A percentile compares a stretch with the other conserved stretches of the same genome.
Evolutionary conservation across 2,888 invertebrate species (phyloP).

Genomic region (Eulithis testata): DNA sequence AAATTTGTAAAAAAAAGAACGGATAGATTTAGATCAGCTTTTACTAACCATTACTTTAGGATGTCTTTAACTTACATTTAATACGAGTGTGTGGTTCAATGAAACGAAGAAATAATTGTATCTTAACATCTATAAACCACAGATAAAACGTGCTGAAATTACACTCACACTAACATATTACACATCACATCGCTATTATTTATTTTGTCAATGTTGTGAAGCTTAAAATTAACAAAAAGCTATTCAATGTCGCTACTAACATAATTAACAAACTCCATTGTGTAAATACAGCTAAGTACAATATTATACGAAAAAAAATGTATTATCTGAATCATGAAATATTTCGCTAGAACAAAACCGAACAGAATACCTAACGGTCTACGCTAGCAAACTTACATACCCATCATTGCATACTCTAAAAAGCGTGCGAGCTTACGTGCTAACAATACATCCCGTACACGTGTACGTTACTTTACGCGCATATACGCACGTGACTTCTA

Average conservation of each 20-base stretch:
- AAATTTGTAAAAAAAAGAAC: conserved; percentile 24
- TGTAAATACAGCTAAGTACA: conserved; percentile 9
- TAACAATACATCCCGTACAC: conserved; percentile 25
- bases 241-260: conserved; percentile 47
- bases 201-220: conserved; percentile 51
- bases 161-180: conserved; percentile 28
- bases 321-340: no score
- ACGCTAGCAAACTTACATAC: not conserved
- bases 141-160: conserved; percentile 7
- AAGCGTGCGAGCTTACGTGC: conserved; percentile 37
- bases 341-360: not conserved
- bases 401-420: conserved; percentile 37
- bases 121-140: not conserved
- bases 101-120: no score
- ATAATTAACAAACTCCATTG: conserved; percentile 15
- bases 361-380: not conserved
- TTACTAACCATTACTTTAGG: conserved; percentile 28
- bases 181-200: conserved; percentile 35
- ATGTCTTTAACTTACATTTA: not conserved
- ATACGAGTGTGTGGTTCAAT: no score
- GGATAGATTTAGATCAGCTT: conserved; percentile 15
- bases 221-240: conserved; percentile 43
- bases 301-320: not conserved
- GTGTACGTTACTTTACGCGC: conserved; percentile 7
- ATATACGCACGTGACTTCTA: conserved; percentile 3